These are phyloP conservation scores for Physocephala rufipes DNA, from an alignment of 2,888 invertebrate genomes.

Conservation along the genomic window DNA sequence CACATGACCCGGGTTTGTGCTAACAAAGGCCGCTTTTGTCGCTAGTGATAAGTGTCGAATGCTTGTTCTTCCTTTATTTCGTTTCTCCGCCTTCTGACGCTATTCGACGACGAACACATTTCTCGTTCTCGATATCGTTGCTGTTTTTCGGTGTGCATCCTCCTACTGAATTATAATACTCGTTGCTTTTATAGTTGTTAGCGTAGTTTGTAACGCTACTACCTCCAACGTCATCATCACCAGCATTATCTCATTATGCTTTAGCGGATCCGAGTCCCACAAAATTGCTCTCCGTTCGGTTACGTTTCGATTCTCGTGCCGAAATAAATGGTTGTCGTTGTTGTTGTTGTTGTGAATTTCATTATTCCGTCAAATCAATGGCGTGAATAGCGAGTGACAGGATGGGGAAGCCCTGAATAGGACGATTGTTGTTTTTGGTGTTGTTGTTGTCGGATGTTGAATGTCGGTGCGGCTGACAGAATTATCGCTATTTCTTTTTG, in stretches of 20 bases:
- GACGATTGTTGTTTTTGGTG: not conserved
- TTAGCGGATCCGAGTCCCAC: constrained; percentile 15
- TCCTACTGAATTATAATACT: not conserved
- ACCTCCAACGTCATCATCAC: not conserved
- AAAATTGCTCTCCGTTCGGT: constrained; percentile 31
- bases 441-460: not conserved
- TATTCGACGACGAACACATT: not conserved
- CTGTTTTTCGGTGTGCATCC: no score
- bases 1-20: constrained; percentile 1
- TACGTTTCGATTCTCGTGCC: constrained; percentile 19
- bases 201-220: not conserved
- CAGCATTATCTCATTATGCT: constrained; percentile 18
- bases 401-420: no score
- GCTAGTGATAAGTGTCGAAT: not conserved
- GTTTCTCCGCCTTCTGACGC: constrained; percentile 15
- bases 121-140: no score
- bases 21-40: not conserved
- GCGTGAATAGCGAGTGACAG: no score
- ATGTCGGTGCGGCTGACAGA: no score
- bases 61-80: not conserved
- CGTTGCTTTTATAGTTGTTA: constrained; percentile 1
- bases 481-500: not conserved
- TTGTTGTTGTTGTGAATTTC: constrained; percentile 22
- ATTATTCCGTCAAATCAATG: no score
- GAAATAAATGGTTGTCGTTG: constrained; percentile 19